Conservation (phyloP, 1,140 invertebrate species). For the Oscheius sp. region DNA sequence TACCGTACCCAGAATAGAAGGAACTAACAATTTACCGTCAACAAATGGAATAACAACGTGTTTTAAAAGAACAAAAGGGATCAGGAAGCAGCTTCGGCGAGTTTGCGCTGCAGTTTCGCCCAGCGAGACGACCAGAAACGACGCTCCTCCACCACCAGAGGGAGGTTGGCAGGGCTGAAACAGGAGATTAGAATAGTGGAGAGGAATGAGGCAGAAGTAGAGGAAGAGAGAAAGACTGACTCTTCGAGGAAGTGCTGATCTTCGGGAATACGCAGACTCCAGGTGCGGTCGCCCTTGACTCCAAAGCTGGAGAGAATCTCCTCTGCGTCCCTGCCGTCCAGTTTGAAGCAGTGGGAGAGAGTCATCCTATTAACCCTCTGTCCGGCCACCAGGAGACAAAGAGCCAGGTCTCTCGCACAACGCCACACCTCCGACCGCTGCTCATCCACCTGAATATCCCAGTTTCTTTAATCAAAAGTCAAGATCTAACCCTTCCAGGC, state of each 20-base stretch:
- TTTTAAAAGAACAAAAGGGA: too few species aligned
- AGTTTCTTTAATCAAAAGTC: background rate
- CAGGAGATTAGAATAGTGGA: background rate
- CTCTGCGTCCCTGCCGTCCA: constrained; percentile 6
- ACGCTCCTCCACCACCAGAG: background rate
- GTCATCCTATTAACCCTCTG: constrained; percentile 15
- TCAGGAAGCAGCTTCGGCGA: too few species aligned
- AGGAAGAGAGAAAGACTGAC: background rate
- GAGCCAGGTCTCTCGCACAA: constrained; percentile 16
- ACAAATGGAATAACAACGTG: background rate
- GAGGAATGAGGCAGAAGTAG: background rate
- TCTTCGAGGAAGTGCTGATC: constrained; percentile 4
- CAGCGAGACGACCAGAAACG: background rate
- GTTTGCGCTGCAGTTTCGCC: background rate
- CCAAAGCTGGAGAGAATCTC: constrained; percentile 16
- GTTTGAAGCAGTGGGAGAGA: constrained; percentile 11
- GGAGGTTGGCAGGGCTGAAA: background rate
- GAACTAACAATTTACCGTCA: too few species aligned
- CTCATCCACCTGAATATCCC: background rate
- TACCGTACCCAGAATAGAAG: too few species aligned
- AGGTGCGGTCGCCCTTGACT: constrained; percentile 3
- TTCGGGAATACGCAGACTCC: constrained; percentile 5
- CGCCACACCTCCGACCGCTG: constrained; percentile 10
- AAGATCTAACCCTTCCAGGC: background rate
- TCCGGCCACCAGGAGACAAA: constrained; percentile 10